Conservation (phyloP, 2,888 invertebrate genomes). For the Nematopogon swammerdamellus region DNA sequence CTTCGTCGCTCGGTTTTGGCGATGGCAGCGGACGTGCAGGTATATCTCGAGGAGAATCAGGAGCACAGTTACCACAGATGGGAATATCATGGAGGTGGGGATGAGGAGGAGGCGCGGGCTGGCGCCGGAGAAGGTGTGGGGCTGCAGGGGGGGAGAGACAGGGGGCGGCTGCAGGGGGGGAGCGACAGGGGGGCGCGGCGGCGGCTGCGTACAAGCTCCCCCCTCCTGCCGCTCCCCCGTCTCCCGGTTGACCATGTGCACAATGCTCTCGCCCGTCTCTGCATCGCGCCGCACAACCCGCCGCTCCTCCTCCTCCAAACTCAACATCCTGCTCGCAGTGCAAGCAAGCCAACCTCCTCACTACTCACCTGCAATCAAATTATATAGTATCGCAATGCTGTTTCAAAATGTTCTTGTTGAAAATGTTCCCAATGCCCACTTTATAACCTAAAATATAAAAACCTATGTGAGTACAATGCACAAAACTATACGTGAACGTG, state of each 20-base stretch:
- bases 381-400: too few relatives aligned
- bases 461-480: too few relatives aligned
- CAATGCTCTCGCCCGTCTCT: slow-evolving; percentile 1
- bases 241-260: not conserved
- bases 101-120: slow-evolving; percentile 54
- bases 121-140: slow-evolving; percentile 18
- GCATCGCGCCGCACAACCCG: too few relatives aligned
- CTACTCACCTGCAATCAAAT: too few relatives aligned
- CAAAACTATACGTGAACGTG: too few relatives aligned
- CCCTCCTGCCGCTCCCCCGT: slow-evolving; percentile 26
- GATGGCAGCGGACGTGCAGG: slow-evolving; percentile 67
- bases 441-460: too few relatives aligned
- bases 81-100: slow-evolving; percentile 58
- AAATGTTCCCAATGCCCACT: too few relatives aligned
- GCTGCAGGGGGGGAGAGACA: not conserved
- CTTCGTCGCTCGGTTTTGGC: slow-evolving; percentile 58
- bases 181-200: not conserved
- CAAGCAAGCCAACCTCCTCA: too few relatives aligned
- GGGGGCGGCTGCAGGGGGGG: not conserved
- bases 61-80: slow-evolving; percentile 45
- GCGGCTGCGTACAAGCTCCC: not conserved
- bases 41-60: slow-evolving; percentile 55
- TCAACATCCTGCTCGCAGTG: too few relatives aligned
- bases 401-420: too few relatives aligned
- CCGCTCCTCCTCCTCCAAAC: too few relatives aligned